Base-by-base conservation (phyloP, 2,797 vertebrate genomes). In the Gila robusta region DNA sequence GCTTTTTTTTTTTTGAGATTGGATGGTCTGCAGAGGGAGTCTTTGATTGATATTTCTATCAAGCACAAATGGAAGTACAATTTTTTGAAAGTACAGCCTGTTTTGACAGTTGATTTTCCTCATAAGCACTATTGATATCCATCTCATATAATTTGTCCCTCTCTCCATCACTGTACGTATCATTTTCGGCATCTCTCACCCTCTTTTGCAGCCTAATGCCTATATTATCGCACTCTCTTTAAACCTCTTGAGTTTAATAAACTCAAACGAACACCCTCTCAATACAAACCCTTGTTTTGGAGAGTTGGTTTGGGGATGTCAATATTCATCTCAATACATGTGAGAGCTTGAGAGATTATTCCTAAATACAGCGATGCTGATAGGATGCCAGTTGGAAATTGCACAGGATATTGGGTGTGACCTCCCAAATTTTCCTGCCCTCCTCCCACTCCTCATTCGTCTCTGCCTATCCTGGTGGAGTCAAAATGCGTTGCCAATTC, bases 361-460 rank as follows among this genome's bases (percentile, higher is more conserved):
- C 62, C 19, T 21, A 70, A 82, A 84, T 35, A 74, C 39, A 54
- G 35, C 23, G 0, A 86, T 70, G 83, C 78, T 81, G 72, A 86
- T 86, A 62, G 56, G 35, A 83, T 79, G 72, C 49, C 66, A 74
- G n/a, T 39, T 81, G 67, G 49, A 81, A 85, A 88, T 88, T 84
- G 69, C 78, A 73, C 70, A 78, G 83, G 86, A 66, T 88, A 77
- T 87, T 86, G 35, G 83, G 69, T 83, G 17, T 64, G 67, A 89
- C 88, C 73, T 85, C 79, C 17, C 26, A 44, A 59, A 88, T 87
- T 90, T 86, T 32, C 77, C 56, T 39, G 16, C 44, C 69, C 56
- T 56, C 47, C 64, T 83, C 70, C 62, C 81, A 47, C 71, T 82
- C 52, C 37, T 81, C 16, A 69, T n/a, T 76, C 37, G n/a, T 71